phyloP scores from a whole-genome alignment of 30 jellyfish, hydroid and myxozoan genomes.

The Aurelia sp. region DNA sequence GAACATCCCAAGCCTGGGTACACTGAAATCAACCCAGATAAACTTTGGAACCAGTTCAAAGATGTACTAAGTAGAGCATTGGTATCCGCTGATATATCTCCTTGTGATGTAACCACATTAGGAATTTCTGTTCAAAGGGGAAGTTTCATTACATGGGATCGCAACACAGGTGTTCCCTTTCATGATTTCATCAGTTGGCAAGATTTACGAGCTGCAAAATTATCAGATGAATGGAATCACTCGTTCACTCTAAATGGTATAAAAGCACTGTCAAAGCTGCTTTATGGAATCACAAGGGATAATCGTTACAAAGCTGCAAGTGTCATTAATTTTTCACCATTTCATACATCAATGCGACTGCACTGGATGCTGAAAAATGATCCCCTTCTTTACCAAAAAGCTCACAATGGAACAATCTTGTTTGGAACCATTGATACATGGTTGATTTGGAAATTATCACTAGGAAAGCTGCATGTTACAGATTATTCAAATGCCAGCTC shows the following conservation, averaged over 20 bases:
- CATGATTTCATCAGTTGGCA: constrained; percentile 94
- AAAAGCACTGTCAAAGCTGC: constrained; percentile 27
- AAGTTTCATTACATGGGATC: constrained; percentile 89
- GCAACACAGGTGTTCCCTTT: constrained; percentile 78
- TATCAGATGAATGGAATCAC: constrained; percentile 61
- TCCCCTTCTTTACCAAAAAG: constrained; percentile 59
- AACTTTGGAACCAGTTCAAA: constrained; percentile 75
- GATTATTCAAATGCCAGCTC: constrained; percentile 75
- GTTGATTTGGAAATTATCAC: constrained; percentile 85
- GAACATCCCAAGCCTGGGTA: constrained; percentile 81
- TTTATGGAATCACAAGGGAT: constrained; percentile 22
- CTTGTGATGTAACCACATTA: constrained; percentile 62
- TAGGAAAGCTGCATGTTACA: constrained; percentile 64
- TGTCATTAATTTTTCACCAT: constrained; percentile 41
- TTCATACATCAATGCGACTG: constrained; percentile 69
- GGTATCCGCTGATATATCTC: constrained; percentile 62
- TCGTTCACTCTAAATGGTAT: constrained; percentile 45
- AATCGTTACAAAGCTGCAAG: constrained; percentile 63
- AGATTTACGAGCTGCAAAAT: constrained; percentile 72
- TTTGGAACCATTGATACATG: constrained; percentile 94
- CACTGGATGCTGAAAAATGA: constrained; percentile 70
- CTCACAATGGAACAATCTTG: constrained; percentile 61
- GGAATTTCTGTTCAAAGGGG: constrained; percentile 85
- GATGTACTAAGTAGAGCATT: constrained; percentile 60
- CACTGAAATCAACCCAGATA: constrained; percentile 81